Evolutionary conservation across 2,888 invertebrate genomes (phyloP).

Genomic region (Xestia xanthographa): DNA sequence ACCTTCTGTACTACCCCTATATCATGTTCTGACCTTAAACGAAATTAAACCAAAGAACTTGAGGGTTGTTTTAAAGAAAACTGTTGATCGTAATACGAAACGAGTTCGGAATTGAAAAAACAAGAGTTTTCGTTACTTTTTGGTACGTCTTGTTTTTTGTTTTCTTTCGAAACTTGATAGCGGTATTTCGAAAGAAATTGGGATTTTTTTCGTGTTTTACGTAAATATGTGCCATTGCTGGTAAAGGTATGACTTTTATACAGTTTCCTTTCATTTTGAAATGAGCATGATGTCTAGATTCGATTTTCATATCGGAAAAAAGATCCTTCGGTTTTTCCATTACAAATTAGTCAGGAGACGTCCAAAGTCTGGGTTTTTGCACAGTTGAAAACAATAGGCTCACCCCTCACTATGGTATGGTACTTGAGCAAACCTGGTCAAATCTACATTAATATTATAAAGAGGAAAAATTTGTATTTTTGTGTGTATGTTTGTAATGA

Average conservation of each 20-base stretch:
- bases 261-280: not conserved
- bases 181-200: slow-evolving; percentile 27
- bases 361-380: not conserved
- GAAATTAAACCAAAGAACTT: slow-evolving; percentile 72
- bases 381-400: not conserved
- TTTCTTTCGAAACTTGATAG: slow-evolving; percentile 37
- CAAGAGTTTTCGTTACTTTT: slow-evolving; percentile 53
- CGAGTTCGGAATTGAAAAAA: slow-evolving; percentile 66
- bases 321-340: not conserved
- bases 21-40: slow-evolving; percentile 61
- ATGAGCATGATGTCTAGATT: not conserved
- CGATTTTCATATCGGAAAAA: not conserved
- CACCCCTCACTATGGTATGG: not conserved
- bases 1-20: slow-evolving; percentile 18
- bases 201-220: not conserved
- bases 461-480: too few relatives aligned
- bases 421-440: not conserved
- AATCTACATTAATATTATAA: too few relatives aligned
- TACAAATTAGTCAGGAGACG: not conserved
- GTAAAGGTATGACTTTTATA: not conserved
- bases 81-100: slow-evolving; percentile 65
- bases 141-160: slow-evolving; percentile 39
- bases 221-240: not conserved
- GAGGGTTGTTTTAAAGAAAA: slow-evolving; percentile 63
- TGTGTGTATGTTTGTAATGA: too few relatives aligned